Evolutionary conservation across 2,797 vertebrate genomes (phyloP), one percentile per base, ranked within the genome.

Genomic region (Ptychadena robeensis): DNA sequence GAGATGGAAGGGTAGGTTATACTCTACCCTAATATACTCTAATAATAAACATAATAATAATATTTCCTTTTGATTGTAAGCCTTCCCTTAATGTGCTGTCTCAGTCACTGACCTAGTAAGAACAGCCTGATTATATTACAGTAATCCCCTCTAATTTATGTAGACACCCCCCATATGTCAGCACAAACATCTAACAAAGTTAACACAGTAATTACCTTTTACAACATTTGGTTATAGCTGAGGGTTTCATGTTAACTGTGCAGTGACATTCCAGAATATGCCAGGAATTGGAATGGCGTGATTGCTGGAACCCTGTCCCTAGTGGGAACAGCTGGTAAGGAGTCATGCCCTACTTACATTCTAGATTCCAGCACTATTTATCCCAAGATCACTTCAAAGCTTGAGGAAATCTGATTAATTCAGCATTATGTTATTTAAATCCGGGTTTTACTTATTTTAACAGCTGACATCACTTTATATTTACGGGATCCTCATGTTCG

Each of bases 91-190:
- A 18, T 22, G 44, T 53, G 11, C 27, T 61, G 2, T 37, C 70
- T 74, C 48, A n/a, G 73, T 25, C 40, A 5, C 76, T 82, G 79
- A 79, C 38, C 30, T 31, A 40, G 32, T 81, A 63, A 85, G 76
- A 86, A 79, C 15, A 80, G 77, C 64, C 0, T 0, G 69, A 80
- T 85, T 64, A 86, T 30, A 61, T 59, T 75, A 76, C 66, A 61
- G 44, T 76, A 71, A 81, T 86, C 75, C 66, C 71, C 80, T 84
- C 74, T 83, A 81, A 87, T 87, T 87, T 84, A 79, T 77, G 31
- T 27, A 85, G 87, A 75, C 80, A 87, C 87, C 73, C 59, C 57
- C 82, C 63, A 70, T 65, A 80, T 87, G 85, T 85, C 82, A 80
- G 79, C 72, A 84, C 32, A 27, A 34, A 61, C 73, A 75, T 35